Conservation (phyloP, 2,797 vertebrate species). For the Lacerta bilineata region DNA sequence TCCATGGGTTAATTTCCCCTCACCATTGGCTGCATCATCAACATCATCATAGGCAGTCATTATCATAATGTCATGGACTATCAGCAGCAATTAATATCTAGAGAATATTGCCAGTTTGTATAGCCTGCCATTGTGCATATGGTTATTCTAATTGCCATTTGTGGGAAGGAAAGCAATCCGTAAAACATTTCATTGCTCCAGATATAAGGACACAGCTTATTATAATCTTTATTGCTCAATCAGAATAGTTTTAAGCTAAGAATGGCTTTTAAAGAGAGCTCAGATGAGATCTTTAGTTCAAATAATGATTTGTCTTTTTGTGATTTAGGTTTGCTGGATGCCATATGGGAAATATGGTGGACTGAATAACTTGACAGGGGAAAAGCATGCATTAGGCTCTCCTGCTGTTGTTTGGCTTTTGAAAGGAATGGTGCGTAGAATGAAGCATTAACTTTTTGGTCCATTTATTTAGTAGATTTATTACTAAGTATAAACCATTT, state of each 20-base stretch:
- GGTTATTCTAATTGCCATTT: slow-evolving; percentile 31
- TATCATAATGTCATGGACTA: slow-evolving; percentile 11
- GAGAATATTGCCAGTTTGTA: background rate
- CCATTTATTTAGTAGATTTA: slow-evolving; percentile 10
- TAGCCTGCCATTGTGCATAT: background rate
- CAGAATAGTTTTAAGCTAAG: slow-evolving; percentile 12
- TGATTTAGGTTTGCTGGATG: slow-evolving; percentile 21
- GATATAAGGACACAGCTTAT: slow-evolving; percentile 13
- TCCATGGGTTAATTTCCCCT: background rate
- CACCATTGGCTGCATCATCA: background rate
- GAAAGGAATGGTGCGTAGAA: background rate
- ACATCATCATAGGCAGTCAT: background rate
- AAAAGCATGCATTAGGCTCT: background rate
- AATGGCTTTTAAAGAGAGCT: slow-evolving; percentile 29
- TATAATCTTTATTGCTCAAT: background rate
- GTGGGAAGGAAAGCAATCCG: background rate
- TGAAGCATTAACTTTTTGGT: background rate
- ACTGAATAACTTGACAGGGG: background rate
- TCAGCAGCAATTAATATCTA: slow-evolving; percentile 30
- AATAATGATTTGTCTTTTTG: slow-evolving; percentile 17
- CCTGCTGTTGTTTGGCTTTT: slow-evolving; percentile 22
- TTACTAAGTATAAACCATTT: background rate
- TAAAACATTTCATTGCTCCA: slow-evolving; percentile 8
- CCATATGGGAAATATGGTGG: slow-evolving; percentile 3
- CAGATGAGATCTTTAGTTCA: slow-evolving; percentile 20